Percentiles rank a stretch among this genome's conserved stretches.
Evolutionary conservation across 2,797 vertebrate species (phyloP).

Genomic region (Galagoides demidoff): DNA sequence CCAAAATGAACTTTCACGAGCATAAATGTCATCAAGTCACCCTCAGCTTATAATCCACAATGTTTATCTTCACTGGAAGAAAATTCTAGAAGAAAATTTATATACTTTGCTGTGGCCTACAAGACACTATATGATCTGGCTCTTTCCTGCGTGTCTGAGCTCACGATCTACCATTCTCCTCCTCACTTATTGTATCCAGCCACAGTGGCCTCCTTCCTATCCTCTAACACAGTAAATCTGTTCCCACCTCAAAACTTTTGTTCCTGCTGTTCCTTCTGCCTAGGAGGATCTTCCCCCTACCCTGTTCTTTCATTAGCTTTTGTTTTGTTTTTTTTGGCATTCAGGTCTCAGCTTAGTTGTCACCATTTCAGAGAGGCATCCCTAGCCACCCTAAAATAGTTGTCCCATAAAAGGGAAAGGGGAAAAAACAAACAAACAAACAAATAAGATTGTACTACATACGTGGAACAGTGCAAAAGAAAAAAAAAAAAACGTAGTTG

Average conservation of each 20-base stretch:
- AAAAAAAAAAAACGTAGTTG: not conserved
- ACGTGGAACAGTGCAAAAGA: not conserved
- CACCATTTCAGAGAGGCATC: not conserved
- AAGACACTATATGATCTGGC: not conserved
- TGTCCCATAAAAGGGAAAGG: too few relatives aligned
- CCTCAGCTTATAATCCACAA: not conserved
- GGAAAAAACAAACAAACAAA: not conserved
- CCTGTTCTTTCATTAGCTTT: not conserved
- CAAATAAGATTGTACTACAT: not conserved
- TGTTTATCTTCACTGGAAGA: not conserved
- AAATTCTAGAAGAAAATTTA: conserved; percentile 2
- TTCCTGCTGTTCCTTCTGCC: not conserved
- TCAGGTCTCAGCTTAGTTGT: not conserved
- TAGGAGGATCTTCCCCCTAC: not conserved
- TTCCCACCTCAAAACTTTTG: not conserved
- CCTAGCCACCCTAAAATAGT: not conserved
- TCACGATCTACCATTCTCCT: not conserved
- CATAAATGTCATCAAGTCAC: not conserved
- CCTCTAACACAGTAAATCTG: not conserved
- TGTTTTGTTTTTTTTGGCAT: not conserved
- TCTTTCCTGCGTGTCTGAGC: not conserved
- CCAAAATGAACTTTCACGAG: not conserved
- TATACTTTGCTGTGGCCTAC: not conserved
- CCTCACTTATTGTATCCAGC: not conserved
- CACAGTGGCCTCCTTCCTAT: not conserved